Evolutionary conservation across 2,888 invertebrate species (phyloP).

Genomic region (Athalia rosae): DNA sequence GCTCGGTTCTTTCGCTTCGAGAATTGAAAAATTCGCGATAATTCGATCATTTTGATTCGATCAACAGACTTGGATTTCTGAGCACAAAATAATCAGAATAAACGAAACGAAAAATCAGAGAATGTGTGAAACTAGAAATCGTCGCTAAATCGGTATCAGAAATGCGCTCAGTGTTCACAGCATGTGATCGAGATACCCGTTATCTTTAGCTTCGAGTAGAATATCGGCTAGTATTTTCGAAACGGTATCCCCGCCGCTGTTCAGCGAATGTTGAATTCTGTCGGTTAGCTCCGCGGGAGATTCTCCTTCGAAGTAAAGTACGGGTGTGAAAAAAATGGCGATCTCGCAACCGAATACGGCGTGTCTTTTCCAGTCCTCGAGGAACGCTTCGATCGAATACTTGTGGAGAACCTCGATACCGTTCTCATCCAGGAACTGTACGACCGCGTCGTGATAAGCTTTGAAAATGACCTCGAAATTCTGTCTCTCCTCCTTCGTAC

Average conservation of each 20-base stretch:
- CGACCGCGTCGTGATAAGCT: conserved; percentile 60
- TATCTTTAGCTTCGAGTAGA: conserved; percentile 60
- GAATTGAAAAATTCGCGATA: too few species aligned
- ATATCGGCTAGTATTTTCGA: conserved; percentile 59
- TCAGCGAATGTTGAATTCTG: not conserved
- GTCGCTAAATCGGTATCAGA: too few species aligned
- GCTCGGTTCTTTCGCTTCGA: too few species aligned
- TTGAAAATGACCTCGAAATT: conserved; percentile 49
- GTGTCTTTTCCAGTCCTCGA: conserved; percentile 58
- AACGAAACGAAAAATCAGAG: too few species aligned
- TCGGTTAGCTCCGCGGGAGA: not conserved
- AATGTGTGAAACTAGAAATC: too few species aligned
- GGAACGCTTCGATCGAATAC: conserved; percentile 60
- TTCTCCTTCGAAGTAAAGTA: conserved; percentile 43
- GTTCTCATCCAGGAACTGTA: conserved; percentile 52
- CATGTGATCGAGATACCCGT: conserved; percentile 55
- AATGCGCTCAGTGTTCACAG: not conserved
- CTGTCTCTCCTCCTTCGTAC: too few species aligned
- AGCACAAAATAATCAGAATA: too few species aligned
- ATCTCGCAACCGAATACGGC: conserved; percentile 61
- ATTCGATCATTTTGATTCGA: too few species aligned
- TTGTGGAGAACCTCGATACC: conserved; percentile 54
- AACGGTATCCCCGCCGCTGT: not conserved
- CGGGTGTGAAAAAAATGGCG: conserved; percentile 56
- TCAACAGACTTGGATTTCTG: too few species aligned